Evolutionary conservation across 2,797 vertebrate species (phyloP).

Genomic region (Prunella strophiata): DNA sequence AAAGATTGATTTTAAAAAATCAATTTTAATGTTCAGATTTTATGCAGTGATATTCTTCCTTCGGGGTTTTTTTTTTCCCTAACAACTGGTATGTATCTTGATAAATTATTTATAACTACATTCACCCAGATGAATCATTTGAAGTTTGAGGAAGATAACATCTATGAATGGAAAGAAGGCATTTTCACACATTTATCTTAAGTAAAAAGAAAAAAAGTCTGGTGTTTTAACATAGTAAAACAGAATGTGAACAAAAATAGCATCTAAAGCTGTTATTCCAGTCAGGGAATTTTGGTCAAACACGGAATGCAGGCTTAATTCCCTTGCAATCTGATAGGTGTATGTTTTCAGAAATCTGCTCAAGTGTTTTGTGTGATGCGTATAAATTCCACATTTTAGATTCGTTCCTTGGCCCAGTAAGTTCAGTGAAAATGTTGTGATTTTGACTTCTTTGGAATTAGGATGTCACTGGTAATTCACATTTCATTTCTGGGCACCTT

Average conservation of each 20-base stretch:
- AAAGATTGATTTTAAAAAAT: constrained; percentile 17
- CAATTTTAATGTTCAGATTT: constrained; percentile 27
- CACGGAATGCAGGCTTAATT: neutral
- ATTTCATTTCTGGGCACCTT: neutral
- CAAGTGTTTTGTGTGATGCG: neutral
- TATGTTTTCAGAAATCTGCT: constrained; percentile 6
- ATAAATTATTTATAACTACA: constrained; percentile 62
- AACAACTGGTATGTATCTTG: constrained; percentile 24
- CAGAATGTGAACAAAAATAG: constrained; percentile 39
- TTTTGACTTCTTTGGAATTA: neutral
- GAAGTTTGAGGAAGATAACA: constrained; percentile 53
- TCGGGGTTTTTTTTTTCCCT: neutral
- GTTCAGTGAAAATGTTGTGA: neutral
- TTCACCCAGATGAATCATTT: constrained; percentile 53
- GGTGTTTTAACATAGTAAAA: constrained; percentile 23
- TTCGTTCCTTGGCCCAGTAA: neutral
- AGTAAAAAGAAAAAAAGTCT: constrained; percentile 21
- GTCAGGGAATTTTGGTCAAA: constrained; percentile 13
- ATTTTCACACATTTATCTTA: constrained; percentile 57
- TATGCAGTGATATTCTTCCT: constrained; percentile 41
- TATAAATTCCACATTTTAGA: neutral
- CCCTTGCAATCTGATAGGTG: constrained; percentile 6
- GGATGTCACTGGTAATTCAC: neutral
- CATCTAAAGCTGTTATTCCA: constrained; percentile 28
- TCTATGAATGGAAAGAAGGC: constrained; percentile 55